Evolutionary conservation across 2,113 vertebrate genomes (phyloP), one percentile per base, ranked within the genome.

Genomic region (Ancistrus triradiatus): DNA sequence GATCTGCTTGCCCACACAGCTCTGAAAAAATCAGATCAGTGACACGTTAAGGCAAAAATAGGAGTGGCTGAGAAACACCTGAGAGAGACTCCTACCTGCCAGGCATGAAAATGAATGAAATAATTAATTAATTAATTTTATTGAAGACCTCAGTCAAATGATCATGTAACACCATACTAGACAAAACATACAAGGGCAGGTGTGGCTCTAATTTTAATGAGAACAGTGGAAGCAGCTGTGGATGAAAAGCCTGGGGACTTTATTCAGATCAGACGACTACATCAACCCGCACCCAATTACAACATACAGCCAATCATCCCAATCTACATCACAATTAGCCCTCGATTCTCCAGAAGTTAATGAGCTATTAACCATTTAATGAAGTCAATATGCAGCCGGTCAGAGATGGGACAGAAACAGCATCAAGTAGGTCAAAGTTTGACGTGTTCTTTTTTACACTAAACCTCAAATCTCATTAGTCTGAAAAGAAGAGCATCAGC

Each of bases 341-440:
- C 27, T 13, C 40, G n/a, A 59, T 59, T 42, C 48, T 59, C 14
- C 33, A 73, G 65, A 42, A 75, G 64, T 68, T 72, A 75, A 72
- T 60, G 44, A 72, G 27, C 50, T 64, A 71, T 72, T 71, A 71
- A 57, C 60, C 53, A 61, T 63, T 70, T 74, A 74, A 75, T 68
- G 37, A 72, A 60, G 57, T 38, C 55, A 48, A 64, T 59, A 60
- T 37, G 27, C 48, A 48, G 28, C 31, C 2, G 19, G 44, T 56
- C 35, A 59, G 43, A 44, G 15, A 55, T 25, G 14, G 35, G 21
- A 49, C 28, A 33, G 53, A 64, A 52, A 49, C 46, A 33, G 18
- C 4, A 6, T 11, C 50, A 55, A 61, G 18, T 33, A 25, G 59
- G 63, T 59, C 43, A 49, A 59, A 64, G 42, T 74, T 37, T 49